Base-by-base conservation (phyloP, 2,113 vertebrate species). In the Murina feae region DNA sequence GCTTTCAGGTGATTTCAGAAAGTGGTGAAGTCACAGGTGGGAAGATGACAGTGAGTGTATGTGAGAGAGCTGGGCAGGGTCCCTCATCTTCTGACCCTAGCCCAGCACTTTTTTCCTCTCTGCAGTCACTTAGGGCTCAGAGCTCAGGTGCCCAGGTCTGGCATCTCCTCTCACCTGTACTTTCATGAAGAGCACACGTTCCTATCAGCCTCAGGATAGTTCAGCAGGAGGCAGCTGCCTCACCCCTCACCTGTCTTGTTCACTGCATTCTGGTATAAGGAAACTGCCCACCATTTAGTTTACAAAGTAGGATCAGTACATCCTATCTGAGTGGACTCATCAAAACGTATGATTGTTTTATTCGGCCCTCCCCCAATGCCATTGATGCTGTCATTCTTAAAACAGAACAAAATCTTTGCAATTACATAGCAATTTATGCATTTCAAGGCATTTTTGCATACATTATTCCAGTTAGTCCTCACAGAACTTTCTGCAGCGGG, bases 61-160 rank as follows among this genome's bases (percentile, higher is more conserved):
- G 21, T 47, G 49, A 47, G 39, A 20, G 25, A n/a, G 28, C 4
- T 2, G 0, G 17, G 39, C 53, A 10, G 18, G 4, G 0, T 0
- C 39, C 18, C 23, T 2, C 0, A 2, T n/a, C n/a, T 60, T 44
- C n/a, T 35, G 39, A 51, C 35, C 30, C 37, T 37, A 3, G 39
- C 10, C 35, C 30, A 23, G 2, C 2, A 66, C 35, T 74, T 83
- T 28, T 76, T 25, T 47, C 42, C 14, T 53, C 75, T 18, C 58
- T 81, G 66, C 39, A 42, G 32, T n/a, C 72, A 44, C 32, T 55
- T 39, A 23, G 44, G 8, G 12, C 55, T 58, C 12, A 10, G n/a
- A 47, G 58, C 49, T 71, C 35, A 30, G 76, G 20, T 4, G 47
- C 25, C 47, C 58, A 20, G 21, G 16, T 28, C 20, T 30, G 4